Base-by-base conservation (phyloP, 2,113 vertebrate genomes). In the Rana temporaria region DNA sequence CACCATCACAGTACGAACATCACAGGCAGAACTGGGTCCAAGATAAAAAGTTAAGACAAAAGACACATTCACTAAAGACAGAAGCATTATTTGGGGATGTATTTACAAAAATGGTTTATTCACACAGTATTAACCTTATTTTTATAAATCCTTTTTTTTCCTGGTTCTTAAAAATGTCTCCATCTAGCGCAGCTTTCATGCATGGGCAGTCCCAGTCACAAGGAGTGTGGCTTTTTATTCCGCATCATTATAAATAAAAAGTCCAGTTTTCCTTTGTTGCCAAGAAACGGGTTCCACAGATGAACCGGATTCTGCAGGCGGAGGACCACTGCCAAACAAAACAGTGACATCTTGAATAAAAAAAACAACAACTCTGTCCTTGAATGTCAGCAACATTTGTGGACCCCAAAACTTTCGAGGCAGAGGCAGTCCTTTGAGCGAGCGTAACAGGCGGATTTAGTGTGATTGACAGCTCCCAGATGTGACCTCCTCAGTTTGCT, bases 81-180 rank as follows among this genome's bases (percentile, higher is more conserved):
- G 48, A 4, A 8, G 42, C 24, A 0, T 16, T 20, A 6, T 2
- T 24, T 62, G 4, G 20, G 30, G 7, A 17, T 62, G 38, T 76
- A 76, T 76, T 62, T 76, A 76, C 73, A 79, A 79, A 79, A 56
- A 32, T 15, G 60, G 42, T 78, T 80, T 80, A 70, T 80, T 80
- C 34, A 19, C 78, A 42, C 78, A 48, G 65, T 60, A 48, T 70
- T 38, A n/a, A 62, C 32, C 77, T 11, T 22, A 19, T 57, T 68
- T 64, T 30, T 26, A 71, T 24, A 80, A 80, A 42, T 59, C 15
- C 17, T 48, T 20, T 24, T 55, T 48, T 48, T 48, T 20, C 19
- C n/a, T 12, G 16, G 12, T 19, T 48, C 32, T 59, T 79, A 79
- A 79, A 79, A 79, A 79, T 24, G 22, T 19, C 9, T 11, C 38